Conservation (phyloP, 1,140 invertebrate genomes). For the Cyphomyrmex costatus region DNA sequence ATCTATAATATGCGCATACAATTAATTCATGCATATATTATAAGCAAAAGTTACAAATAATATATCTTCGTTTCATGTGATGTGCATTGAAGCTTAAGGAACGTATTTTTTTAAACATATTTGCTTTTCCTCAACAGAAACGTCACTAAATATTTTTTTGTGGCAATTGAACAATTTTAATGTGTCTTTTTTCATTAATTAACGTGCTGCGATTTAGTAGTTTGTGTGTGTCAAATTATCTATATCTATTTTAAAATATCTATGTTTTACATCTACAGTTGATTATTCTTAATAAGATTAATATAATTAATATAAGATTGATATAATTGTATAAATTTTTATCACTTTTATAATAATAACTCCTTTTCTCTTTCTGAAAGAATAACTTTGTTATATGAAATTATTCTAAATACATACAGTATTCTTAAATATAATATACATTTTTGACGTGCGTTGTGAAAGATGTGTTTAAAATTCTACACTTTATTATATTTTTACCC, state of each 20-base stretch:
- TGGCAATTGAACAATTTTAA: background rate
- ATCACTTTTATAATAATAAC: background rate
- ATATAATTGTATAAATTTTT: background rate
- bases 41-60: conserved; percentile 4
- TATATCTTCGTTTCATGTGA: background rate
- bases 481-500: conserved; percentile 13
- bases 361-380: background rate
- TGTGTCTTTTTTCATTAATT: background rate
- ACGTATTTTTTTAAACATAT: background rate
- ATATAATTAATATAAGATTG: conserved; percentile 11
- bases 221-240: background rate
- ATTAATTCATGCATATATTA: conserved; percentile 34
- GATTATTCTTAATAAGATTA: background rate
- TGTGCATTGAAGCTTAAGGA: background rate
- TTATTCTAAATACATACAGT: background rate
- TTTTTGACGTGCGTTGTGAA: background rate
- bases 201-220: background rate
- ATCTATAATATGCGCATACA: conserved; percentile 11
- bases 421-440: background rate
- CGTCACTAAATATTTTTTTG: background rate
- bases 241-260: background rate
- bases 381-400: background rate
- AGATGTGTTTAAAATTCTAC: background rate
- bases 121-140: background rate
- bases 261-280: background rate